A percentile compares a stretch with the other conserved stretches of the same genome.
Evolutionary conservation across 2,113 vertebrate genomes (phyloP).

Genomic region (Hydropotes inermis): DNA sequence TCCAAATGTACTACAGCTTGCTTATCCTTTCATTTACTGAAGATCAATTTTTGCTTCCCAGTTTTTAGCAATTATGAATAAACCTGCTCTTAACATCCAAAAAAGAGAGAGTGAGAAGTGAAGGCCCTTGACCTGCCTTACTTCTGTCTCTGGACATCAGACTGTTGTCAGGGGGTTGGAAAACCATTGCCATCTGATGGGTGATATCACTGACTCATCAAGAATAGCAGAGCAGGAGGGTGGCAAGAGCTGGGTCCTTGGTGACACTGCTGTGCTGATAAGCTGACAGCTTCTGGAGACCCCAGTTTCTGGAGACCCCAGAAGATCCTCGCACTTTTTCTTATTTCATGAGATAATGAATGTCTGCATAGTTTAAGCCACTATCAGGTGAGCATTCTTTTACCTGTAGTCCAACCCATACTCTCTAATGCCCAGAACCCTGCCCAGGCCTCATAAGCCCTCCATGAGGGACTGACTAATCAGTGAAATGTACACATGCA

Average conservation of each 20-base stretch:
- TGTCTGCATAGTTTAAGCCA: neutral
- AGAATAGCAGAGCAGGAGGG: neutral
- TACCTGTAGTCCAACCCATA: neutral
- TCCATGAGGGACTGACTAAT: neutral
- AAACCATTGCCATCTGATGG: neutral
- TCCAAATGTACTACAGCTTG: neutral
- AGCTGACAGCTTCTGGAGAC: neutral
- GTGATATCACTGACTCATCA: neutral
- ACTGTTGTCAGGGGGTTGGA: accelerated
- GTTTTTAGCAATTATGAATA: neutral
- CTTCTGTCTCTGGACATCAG: neutral
- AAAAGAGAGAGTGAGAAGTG: neutral
- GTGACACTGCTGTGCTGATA: neutral
- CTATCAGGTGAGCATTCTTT: neutral
- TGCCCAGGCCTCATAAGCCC: neutral
- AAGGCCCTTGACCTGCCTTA: neutral
- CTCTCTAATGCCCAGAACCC: neutral
- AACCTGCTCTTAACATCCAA: neutral
- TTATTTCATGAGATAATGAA: neutral
- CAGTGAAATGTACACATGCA: neutral
- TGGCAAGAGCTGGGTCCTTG: neutral
- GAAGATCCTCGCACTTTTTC: neutral
- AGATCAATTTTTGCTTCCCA: neutral
- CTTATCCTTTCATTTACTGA: neutral
- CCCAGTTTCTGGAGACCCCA: neutral